Base-by-base conservation (phyloP, 2,888 invertebrate genomes). In the Tachina fera region DNA sequence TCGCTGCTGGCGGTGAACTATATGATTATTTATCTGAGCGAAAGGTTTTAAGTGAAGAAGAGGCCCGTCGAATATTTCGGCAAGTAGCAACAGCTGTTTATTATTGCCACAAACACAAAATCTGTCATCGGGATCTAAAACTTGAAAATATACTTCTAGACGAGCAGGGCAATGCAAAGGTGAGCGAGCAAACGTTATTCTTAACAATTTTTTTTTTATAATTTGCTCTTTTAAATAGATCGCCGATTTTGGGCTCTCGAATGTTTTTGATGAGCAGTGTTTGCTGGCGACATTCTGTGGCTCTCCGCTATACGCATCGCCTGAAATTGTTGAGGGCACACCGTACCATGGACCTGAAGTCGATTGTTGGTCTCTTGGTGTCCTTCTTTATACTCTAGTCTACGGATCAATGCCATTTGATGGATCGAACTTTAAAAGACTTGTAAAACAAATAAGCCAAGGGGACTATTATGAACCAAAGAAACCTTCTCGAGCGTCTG, bases 391-490 rank as follows among this genome's bases (percentile, higher is more conserved):
- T 93, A 99, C 99, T 65, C 94, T 99, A 90, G 99, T 99, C 88
- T 99, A 99, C 93, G 99, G 99, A 89, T 98, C 99, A 88, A 99
- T 99, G 99, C 99, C 97, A 75, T 99, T 99, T 92, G 99, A 99
- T 93, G 99, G 99, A 85, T 97, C 98, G 87, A 98, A 99, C 94
- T 99, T 99, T 93, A 98, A 98, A 93, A 95, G 97, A 90, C 95
- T 99, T 91, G 98, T 98, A 87, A 96, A 97, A 91, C 98, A 99
- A 93, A 99, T 99, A 91, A 98, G 98, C 89, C 96, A 97, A 91
- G 99, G 99, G 8, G 98, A 98, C 93, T 99, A 99, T 93, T 98
- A 97, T 91, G 99, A 99, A 93, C 99, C 99, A 65, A 96, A 97
- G 90, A 96, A 95, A 89, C 98, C 98, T 61, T 98, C 99, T 86